Evolutionary conservation across 2,888 invertebrate species (phyloP), one percentile per base, ranked within the genome.

Genomic region (Marronus borbonicus): DNA sequence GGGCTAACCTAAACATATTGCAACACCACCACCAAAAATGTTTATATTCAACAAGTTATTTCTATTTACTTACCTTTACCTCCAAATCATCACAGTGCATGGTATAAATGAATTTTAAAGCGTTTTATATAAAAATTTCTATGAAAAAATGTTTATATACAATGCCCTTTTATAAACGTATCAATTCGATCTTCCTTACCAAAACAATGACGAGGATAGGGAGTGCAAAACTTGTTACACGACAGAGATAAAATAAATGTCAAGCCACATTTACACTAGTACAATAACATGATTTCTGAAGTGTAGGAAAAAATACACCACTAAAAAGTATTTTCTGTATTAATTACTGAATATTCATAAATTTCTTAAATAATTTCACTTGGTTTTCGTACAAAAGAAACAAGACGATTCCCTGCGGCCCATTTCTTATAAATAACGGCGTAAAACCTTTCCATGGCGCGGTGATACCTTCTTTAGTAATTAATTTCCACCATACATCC

Each of bases 391-490:
- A 83, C 3, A 81, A 75, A 4, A 83, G 62, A 64, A 84, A 83
- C 49, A 83, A 68, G 2, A 83, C 79, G 31, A 83, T 39, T 75
- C 80, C 82, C 60, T 82, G 82, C 14, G 84, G 83, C 0, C 80
- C 81, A 55, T 82, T 83, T 55, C 83, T 78, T 20, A 83, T 66
- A 52, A 83, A 79, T 8, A 82, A 98, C 0, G 98, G 98, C 0
- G 97, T 93, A 90, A 98, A 98, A 36, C 98, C 98, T 89, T 97
- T 98, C 98, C 98, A 99, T 4, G 99, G 89, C 0, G 97, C 94
- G 74, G 98, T 92, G 0, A 97, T 89, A 0, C 98, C 98, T 89
- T 99, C 98, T 77, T 94, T 93, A 72, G 91, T 90, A 0, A 97
- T 88, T 0, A 97, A 93, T 85, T 92, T 93, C 0, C 89, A 85